These are phyloP conservation scores for Brenthis hecate DNA, from an alignment of 2,888 invertebrate species.

Conservation along the genomic window DNA sequence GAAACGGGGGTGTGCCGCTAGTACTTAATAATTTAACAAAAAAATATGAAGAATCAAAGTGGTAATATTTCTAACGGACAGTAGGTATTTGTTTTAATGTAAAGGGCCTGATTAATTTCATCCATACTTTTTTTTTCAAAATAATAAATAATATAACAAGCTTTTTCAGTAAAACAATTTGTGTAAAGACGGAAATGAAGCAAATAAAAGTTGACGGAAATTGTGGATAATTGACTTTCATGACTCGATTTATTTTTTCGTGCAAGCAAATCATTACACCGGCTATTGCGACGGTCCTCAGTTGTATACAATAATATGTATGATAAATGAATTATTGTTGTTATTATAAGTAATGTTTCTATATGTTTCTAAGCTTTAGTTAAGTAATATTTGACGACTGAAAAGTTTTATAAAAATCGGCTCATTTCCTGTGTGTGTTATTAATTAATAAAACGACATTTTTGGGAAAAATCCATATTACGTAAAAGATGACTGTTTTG, in stretches of 20 bases:
- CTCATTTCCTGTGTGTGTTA: not conserved
- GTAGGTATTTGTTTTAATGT: conserved; percentile 8
- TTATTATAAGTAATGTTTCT: too few species aligned
- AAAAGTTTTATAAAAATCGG: too few species aligned
- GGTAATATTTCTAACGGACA: too few species aligned
- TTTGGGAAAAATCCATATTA: too few species aligned
- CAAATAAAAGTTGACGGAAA: conserved; percentile 58
- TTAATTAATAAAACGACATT: too few species aligned
- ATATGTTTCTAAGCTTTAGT: too few species aligned
- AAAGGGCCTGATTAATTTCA: not conserved
- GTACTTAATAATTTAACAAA: too few species aligned
- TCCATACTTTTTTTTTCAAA: not conserved
- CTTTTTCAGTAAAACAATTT: conserved; percentile 6
- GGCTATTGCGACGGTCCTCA: not conserved
- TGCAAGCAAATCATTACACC: conserved; percentile 18
- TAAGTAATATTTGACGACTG: too few species aligned
- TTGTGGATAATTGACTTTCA: conserved; percentile 62
- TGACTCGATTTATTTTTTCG: conserved; percentile 55
- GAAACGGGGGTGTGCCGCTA: too few species aligned
- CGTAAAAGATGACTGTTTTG: too few species aligned
- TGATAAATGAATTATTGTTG: not conserved
- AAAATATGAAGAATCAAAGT: too few species aligned
- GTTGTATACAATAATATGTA: conserved; percentile 9
- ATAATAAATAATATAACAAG: not conserved
- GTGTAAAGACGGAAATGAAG: conserved; percentile 16